Evolutionary conservation across 2,113 vertebrate species (phyloP).

Genomic region (Cnemophilus loriae): DNA sequence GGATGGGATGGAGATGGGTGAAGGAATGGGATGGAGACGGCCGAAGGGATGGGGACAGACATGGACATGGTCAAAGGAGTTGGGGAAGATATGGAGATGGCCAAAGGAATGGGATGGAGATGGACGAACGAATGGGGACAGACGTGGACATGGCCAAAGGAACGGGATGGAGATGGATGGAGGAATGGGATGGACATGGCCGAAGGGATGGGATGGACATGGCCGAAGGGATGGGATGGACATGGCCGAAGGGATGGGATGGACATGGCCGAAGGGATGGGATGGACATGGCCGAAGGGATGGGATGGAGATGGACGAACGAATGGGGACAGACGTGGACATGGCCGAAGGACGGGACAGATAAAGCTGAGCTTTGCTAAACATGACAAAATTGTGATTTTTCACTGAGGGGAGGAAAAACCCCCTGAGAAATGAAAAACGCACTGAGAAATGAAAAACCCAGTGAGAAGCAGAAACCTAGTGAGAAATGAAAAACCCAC

Average conservation of each 20-base stretch:
- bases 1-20: neutral
- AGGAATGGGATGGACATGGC: neutral
- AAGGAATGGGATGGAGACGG: neutral
- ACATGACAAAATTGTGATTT: neutral
- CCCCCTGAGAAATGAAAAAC: neutral
- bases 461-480: too few relatives aligned
- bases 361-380: neutral
- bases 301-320: too few relatives aligned
- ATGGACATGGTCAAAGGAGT: neutral
- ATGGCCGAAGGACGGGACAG: neutral
- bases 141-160: neutral
- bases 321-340: too few relatives aligned
- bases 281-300: neutral
- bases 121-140: rapidly evolving
- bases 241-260: neutral
- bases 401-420: neutral
- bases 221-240: neutral
- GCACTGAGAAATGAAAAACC: neutral
- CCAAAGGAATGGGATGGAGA: neutral
- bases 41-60: neutral
- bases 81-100: neutral
- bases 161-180: neutral
- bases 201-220: neutral
- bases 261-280: neutral
- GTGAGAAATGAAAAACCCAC: rapidly evolving